Base-by-base conservation (phyloP, 1,140 invertebrate species). In the Drosophila kikkawai region DNA sequence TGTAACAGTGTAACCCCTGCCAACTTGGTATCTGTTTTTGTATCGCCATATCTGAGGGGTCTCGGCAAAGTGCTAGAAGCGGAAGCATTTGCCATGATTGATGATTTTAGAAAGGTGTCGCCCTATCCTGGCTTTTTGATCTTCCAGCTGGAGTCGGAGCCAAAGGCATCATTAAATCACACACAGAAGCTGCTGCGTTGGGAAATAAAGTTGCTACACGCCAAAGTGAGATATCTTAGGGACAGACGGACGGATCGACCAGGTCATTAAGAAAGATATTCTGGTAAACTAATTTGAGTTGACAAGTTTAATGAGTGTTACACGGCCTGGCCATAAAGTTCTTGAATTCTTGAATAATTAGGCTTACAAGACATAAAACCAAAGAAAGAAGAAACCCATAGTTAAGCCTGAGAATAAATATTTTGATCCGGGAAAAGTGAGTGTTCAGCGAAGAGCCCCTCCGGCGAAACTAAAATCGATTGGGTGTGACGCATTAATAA, bases 401-500 rank as follows among this genome's bases (percentile, higher is more conserved):
- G 55, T 71, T 53, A n/a, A 41, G 8, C 34, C 12, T 17, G n/a
- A 8, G 22, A 4, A 22, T 17, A 42, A 22, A 47, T 34, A 12
- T 11, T 34, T 44, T 44, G 58, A 81, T 67, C 53, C 71, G 44
- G 19, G 29, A 56, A 70, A 26, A 22, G 68, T 67, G 32, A 34
- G 57, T 67, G 32, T 42, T 56, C 15, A 26, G 19, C n/a, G 26
- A 51, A 58, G 44, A 41, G 39, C 67, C 70, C 67, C 70, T 55
- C 26, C 1, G 71, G 71, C 70, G 8, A 64, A 13, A 37, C 19
- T 34, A 60, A 75, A 75, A 75, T 79, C 83, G 79, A 82, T 86
- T 86, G 79, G 82, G 82, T 85, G 82, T 86, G 83, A 85, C 79
- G 82, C 83, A 75, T 87, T 82, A 85, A 85, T 85, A 86, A 85